Percentiles rank a stretch among this genome's conserved stretches.
These are phyloP conservation scores for Actenoides lindsayi DNA, from an alignment of 2,113 vertebrate genomes.

Conservation along the genomic window DNA sequence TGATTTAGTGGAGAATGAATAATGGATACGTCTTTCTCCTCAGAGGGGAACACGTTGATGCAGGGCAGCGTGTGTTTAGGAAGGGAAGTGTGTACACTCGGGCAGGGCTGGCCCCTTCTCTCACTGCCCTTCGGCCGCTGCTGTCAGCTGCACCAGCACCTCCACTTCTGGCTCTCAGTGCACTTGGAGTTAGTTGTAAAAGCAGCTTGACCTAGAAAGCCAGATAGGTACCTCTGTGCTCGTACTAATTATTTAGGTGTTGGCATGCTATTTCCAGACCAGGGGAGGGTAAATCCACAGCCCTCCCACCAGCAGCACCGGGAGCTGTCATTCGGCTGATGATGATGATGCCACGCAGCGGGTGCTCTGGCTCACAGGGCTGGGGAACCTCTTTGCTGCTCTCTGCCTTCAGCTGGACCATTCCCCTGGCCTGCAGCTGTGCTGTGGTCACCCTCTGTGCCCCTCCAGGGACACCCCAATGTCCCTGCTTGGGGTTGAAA, in stretches of 20 bases:
- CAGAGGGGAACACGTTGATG: background rate
- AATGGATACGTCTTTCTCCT: background rate
- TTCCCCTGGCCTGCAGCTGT: background rate
- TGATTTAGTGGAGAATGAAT: slow-evolving; percentile 21
- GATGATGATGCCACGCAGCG: rapidly evolving
- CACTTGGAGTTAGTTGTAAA: background rate
- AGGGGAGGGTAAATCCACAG: background rate
- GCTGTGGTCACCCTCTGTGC: rapidly evolving
- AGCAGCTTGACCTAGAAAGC: slow-evolving; percentile 64
- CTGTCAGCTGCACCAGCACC: background rate
- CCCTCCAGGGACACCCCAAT: no score
- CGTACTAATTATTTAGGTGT: slow-evolving; percentile 7
- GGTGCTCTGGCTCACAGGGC: rapidly evolving
- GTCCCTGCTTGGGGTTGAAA: background rate
- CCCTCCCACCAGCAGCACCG: rapidly evolving
- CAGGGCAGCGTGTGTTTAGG: background rate
- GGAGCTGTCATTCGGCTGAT: background rate
- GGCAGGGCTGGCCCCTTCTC: background rate
- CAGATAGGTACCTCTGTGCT: background rate
- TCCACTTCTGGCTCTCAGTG: rapidly evolving
- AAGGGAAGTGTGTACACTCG: background rate
- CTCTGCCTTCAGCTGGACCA: background rate
- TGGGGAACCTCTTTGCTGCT: rapidly evolving
- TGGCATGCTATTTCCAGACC: background rate
- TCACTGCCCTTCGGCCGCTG: background rate